Evolutionary conservation across 2,797 vertebrate genomes (phyloP).

Genomic region (Sphaeramia orbicularis): DNA sequence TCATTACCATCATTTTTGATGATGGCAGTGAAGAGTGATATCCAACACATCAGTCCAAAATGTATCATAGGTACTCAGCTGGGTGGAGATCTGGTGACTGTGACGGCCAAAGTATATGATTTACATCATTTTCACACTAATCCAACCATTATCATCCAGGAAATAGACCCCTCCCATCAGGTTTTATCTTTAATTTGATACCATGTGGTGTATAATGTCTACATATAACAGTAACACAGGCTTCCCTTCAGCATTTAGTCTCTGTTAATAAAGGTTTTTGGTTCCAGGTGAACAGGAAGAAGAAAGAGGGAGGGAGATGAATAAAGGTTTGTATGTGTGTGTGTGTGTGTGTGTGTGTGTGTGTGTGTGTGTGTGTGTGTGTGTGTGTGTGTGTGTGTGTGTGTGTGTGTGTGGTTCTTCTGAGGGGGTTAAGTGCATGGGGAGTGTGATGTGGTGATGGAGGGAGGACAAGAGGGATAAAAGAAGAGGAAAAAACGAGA

Average conservation of each 20-base stretch:
- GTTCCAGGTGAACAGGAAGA: constrained; percentile 70
- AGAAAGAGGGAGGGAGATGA: background rate
- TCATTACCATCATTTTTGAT: too few relatives aligned
- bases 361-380: constrained; percentile 4
- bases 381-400: constrained; percentile 13
- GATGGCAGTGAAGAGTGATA: too few relatives aligned
- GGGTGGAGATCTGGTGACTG: too few relatives aligned
- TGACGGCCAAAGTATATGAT: too few relatives aligned
- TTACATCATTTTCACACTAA: too few relatives aligned
- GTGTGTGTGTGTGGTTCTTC: constrained; percentile 48
- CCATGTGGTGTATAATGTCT: too few relatives aligned
- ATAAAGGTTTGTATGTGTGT: constrained; percentile 4
- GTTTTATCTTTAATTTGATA: too few relatives aligned
- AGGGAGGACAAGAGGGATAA: constrained; percentile 69
- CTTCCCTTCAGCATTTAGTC: constrained; percentile 12
- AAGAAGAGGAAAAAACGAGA: constrained; percentile 52
- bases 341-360: constrained; percentile 2
- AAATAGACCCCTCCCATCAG: too few relatives aligned
- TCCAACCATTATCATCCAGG: too few relatives aligned
- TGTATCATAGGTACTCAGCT: too few relatives aligned
- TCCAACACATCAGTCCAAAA: too few relatives aligned
- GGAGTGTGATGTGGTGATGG: constrained; percentile 71
- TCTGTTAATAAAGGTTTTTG: constrained; percentile 52
- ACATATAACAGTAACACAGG: background rate
- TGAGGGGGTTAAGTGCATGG: constrained; percentile 76